Evolutionary conservation across 1,140 invertebrate species (phyloP), one percentile per base, ranked within the genome.

Genomic region (Diabrotica undecimpunctata): DNA sequence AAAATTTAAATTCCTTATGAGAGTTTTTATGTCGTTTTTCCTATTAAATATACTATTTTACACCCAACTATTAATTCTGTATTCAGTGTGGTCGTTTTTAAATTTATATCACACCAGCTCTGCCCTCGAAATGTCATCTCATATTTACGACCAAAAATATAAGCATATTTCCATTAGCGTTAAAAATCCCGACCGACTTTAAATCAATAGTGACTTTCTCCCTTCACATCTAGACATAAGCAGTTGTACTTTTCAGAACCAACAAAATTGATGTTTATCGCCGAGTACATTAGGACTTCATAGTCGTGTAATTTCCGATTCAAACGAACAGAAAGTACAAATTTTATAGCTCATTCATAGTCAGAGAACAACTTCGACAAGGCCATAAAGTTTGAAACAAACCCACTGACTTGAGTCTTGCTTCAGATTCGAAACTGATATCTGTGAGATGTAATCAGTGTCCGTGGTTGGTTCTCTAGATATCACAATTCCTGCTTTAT

Each of bases 271-370:
- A 46, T 46, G 41, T 46, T 46, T 46, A 46, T 46, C 41, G 25
- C 25, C 25, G n/a, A 46, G n/a, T 46, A 46, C 41, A 37, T 57
- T 57, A 57, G 25, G 36, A 37, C 36, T 37, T 57, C 55, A 12
- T 57, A 25, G 35, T 36, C 55, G 38, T 57, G 25, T 57, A 37
- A 57, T 57, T 37, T 57, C 25, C 25, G 25, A 57, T 11, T 37
- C 36, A n/a, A 57, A 57, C 55, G 38, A 57, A 57, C 55, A 57
- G 55, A 57, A 57, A 57, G 55, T 57, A 57, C 55, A 57, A 57
- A 57, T 57, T 57, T 57, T 57, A 57, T 57, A 37, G 55, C 55
- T 57, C 38, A 57, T 57, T 57, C 55, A 57, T 57, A 37, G 25
- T 37, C 55, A 7, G 55, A 35, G 55, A 57, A 37, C 53, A 54